Conservation (phyloP, 2,888 invertebrate species). For the Hydropsyche betteni region DNA sequence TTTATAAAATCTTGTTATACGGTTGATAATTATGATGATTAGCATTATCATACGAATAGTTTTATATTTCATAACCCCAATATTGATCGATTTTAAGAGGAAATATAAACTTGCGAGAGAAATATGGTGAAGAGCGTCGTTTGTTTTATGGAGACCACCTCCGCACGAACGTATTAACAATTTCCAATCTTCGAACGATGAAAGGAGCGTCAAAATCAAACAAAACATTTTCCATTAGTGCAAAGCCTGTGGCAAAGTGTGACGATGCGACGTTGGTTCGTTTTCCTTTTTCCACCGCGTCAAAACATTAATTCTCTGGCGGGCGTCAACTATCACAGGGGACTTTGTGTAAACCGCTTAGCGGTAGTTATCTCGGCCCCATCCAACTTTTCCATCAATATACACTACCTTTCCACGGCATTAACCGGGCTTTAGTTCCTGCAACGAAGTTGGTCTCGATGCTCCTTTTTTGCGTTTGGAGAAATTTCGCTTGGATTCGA, state of each 20-base stretch:
- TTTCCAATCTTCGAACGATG: too few species aligned
- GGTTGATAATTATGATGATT: too few species aligned
- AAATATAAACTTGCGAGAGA: too few species aligned
- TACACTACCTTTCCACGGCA: conserved; percentile 20
- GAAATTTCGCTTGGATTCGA: not conserved
- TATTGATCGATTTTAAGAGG: too few species aligned
- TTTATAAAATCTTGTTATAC: too few species aligned
- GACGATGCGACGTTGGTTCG: not conserved
- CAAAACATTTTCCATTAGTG: not conserved
- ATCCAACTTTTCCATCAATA: conserved; percentile 40
- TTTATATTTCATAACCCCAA: too few species aligned
- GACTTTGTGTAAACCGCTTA: conserved; percentile 44
- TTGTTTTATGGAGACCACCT: too few species aligned
- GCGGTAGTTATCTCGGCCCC: conserved; percentile 40
- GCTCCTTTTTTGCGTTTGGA: not conserved
- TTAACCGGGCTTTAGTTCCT: conserved; percentile 19
- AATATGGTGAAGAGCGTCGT: too few species aligned
- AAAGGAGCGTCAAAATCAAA: too few species aligned
- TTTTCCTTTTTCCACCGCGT: conserved; percentile 21
- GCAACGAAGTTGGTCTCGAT: not conserved
- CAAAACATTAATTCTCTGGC: conserved; percentile 46
- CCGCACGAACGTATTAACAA: too few species aligned
- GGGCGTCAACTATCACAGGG: conserved; percentile 39
- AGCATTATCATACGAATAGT: too few species aligned
- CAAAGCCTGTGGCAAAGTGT: not conserved